These are phyloP conservation scores for Mormyrops attenuatus DNA, from an alignment of 2,797 vertebrate genomes.

Conservation along the genomic window DNA sequence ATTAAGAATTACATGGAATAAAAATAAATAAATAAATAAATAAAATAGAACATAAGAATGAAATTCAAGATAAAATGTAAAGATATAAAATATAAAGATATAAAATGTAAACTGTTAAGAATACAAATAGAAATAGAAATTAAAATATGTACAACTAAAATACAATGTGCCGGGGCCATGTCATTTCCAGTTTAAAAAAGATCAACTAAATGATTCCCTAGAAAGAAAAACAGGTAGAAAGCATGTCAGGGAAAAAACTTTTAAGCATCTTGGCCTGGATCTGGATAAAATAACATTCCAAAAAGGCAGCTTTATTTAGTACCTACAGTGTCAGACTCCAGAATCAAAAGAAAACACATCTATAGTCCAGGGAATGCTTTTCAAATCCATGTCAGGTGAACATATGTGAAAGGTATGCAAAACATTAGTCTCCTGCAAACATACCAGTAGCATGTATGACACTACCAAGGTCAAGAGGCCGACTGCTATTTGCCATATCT, in stretches of 20 bases:
- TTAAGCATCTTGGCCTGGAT: conserved; percentile 35
- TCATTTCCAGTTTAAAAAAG: neutral
- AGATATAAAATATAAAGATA: too few relatives aligned
- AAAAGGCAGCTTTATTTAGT: conserved; percentile 51
- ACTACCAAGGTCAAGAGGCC: neutral
- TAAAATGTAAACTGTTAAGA: too few relatives aligned
- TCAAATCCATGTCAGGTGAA: conserved; percentile 31
- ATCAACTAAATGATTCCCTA: conserved; percentile 4
- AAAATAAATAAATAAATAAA: too few relatives aligned
- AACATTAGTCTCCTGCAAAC: neutral
- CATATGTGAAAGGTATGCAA: conserved; percentile 26
- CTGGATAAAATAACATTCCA: conserved; percentile 50
- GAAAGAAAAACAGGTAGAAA: conserved; percentile 8
- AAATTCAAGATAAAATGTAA: too few relatives aligned
- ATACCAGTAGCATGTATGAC: neutral
- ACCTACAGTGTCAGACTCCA: conserved; percentile 39
- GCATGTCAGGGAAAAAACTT: conserved; percentile 39
- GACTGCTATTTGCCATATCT: neutral
- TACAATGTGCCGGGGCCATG: neutral
- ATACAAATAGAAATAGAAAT: too few relatives aligned
- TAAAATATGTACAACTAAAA: too few relatives aligned
- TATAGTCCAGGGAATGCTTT: conserved; percentile 18
- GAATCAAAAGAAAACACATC: conserved; percentile 43
- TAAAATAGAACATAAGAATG: too few relatives aligned
- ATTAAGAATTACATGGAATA: too few relatives aligned